Percentiles rank a stretch among this genome's conserved stretches.
Evolutionary conservation across 1,140 invertebrate genomes (phyloP).

Genomic region (Drosophila mojavensis): DNA sequence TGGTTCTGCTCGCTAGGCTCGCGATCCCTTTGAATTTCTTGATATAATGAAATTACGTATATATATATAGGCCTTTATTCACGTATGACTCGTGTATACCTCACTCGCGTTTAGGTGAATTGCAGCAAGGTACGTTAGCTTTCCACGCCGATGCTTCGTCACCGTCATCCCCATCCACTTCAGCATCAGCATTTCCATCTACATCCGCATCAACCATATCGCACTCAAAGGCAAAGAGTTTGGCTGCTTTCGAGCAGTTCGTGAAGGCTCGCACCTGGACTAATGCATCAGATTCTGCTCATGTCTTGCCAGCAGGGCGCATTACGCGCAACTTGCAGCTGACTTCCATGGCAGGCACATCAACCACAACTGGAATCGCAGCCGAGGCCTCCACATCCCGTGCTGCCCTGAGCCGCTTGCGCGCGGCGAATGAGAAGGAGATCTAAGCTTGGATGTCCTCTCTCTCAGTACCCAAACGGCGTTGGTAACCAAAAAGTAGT

Average conservation of each 20-base stretch:
- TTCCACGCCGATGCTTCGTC: constrained; percentile 36
- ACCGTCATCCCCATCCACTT: constrained; percentile 47
- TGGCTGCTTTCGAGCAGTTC: constrained; percentile 73
- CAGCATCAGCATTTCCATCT: constrained; percentile 42
- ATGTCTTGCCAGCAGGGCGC: constrained; percentile 70
- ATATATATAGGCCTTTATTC: constrained; percentile 31
- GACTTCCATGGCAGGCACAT: constrained; percentile 17
- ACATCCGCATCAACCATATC: constrained; percentile 58
- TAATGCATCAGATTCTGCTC: constrained; percentile 57
- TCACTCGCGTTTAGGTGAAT: constrained; percentile 75
- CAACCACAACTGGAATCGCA: constrained; percentile 21
- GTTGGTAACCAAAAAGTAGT: constrained; percentile 48
- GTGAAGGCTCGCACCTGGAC: constrained; percentile 68
- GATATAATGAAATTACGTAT: constrained; percentile 18
- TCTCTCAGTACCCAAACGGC: constrained; percentile 6
- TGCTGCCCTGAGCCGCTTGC: constrained; percentile 25
- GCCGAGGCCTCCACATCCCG: constrained; percentile 32
- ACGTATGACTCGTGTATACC: constrained; percentile 40
- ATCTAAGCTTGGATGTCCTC: constrained; percentile 43
- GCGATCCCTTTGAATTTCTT: constrained; percentile 21
- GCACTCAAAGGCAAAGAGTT: constrained; percentile 55
- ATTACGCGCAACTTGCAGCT: constrained; percentile 61
- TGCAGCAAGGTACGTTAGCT: constrained; percentile 79
- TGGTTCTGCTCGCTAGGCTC: constrained; percentile 62
- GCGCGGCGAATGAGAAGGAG: constrained; percentile 58